These are phyloP conservation scores for Tanaodytes sp. DNA, from an alignment of 2,888 invertebrate genomes.

Conservation along the genomic window DNA sequence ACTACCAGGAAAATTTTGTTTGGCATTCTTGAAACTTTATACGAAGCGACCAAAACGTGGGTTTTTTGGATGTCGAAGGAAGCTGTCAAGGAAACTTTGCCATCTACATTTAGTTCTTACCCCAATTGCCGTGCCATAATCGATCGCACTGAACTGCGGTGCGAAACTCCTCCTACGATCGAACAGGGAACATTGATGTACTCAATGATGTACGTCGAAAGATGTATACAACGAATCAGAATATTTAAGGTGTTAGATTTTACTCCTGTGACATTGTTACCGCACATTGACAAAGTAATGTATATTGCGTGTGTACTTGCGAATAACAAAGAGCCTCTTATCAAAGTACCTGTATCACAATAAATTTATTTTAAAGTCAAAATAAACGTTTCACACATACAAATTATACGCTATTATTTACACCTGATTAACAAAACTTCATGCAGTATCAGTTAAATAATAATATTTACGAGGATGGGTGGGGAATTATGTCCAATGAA, in stretches of 20 bases:
- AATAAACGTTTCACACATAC: too few relatives aligned
- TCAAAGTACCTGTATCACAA: neutral
- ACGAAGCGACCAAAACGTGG: slow-evolving; percentile 23
- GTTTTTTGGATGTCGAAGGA: slow-evolving; percentile 38
- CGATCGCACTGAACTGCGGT: slow-evolving; percentile 46
- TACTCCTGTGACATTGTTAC: slow-evolving; percentile 7
- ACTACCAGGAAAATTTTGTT: slow-evolving; percentile 40
- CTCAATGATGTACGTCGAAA: slow-evolving; percentile 42
- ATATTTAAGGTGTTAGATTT: slow-evolving; percentile 45
- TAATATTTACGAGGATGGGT: too few relatives aligned
- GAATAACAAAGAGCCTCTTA: slow-evolving; percentile 34
- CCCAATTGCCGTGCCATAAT: too few relatives aligned
- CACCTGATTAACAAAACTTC: too few relatives aligned
- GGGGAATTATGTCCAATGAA: too few relatives aligned
- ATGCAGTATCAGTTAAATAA: too few relatives aligned
- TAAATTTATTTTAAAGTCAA: neutral
- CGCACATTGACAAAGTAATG: slow-evolving; percentile 30
- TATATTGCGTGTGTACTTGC: slow-evolving; percentile 29
- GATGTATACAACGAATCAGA: slow-evolving; percentile 37
- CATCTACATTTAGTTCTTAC: too few relatives aligned
- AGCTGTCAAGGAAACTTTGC: too few relatives aligned
- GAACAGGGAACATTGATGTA: slow-evolving; percentile 51
- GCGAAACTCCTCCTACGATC: slow-evolving; percentile 42
- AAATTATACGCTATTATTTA: too few relatives aligned
- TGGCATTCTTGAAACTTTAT: slow-evolving; percentile 29